Base-by-base conservation (phyloP, 2,113 vertebrate species). In the Salvelinus alpinus region DNA sequence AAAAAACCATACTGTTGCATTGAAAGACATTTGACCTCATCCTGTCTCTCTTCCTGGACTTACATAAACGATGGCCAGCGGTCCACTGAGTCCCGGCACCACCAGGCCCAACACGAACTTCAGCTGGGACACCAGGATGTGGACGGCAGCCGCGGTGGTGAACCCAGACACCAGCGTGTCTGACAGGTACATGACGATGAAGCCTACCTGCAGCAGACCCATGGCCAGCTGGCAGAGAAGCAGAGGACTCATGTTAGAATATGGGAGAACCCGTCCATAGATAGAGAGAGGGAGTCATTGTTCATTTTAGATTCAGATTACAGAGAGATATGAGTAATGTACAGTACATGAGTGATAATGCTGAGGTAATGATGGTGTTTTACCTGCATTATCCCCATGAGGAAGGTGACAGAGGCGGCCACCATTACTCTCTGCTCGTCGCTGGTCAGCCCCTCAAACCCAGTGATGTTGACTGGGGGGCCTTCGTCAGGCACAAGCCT, bases 71-170 rank as follows among this genome's bases (percentile, higher is more conserved):
- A 98, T 65, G 11, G 96, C 74, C 3, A 99, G 81, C 0, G 96
- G 95, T 71, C 91, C 93, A 2, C 92, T 94, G 75, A 93, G 84
- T 66, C 96, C 86, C 0, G 89, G 92, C 2, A 99, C 94, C 0
- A 22, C 1, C 9, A 99, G 83, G 0, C 97, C 97, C 48, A 99
- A 59, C 44, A 98, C 92, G 88, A 99, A 99, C 90, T 99, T 99
- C 72, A 99, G 92, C 76, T 99, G 98, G 57, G 98, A 99, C 75
- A 98, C 90, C 84, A 99, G 69, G 85, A 99, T 98, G 9, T 98
- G 96, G 72, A 98, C 3, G 0, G 98, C 98, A 0, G 98, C 96
- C 3, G 96, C 96, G 0, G 94, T 96, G 0, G 95, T 97, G 81
- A 95, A 96, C 70, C 94, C 95, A 0, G 95, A 96, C 76, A 97